phyloP scores from a whole-genome alignment of 2,797 vertebrate species.

The Diplodus puntazzo region DNA sequence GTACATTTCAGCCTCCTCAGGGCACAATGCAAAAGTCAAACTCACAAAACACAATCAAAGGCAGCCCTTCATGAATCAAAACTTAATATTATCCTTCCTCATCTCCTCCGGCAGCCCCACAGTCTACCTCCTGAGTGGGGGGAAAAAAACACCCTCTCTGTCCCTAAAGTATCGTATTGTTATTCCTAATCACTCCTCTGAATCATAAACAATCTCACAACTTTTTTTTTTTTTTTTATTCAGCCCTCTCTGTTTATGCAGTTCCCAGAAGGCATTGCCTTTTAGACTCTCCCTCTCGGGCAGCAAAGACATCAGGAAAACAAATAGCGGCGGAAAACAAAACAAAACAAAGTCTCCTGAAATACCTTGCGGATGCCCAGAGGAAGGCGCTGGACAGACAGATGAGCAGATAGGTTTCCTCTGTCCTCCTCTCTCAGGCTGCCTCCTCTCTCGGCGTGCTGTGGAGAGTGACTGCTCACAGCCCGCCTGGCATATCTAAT shows the following conservation, averaged over 20 bases:
- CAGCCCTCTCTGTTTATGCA: slow-evolving; percentile 78
- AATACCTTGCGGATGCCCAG: slow-evolving; percentile 99
- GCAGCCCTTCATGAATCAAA: slow-evolving; percentile 48
- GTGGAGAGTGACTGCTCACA: slow-evolving; percentile 98
- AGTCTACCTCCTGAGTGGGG: slow-evolving; percentile 46
- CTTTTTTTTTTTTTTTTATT: slow-evolving; percentile 79
- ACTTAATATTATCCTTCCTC: slow-evolving; percentile 57
- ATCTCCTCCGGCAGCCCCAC: slow-evolving; percentile 49
- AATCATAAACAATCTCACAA: slow-evolving; percentile 84
- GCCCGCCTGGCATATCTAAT: slow-evolving; percentile 99
- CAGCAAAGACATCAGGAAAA: slow-evolving; percentile 82
- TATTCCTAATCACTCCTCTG: slow-evolving; percentile 80
- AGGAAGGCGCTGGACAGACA: slow-evolving; percentile 97
- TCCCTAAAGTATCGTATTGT: slow-evolving; percentile 81
- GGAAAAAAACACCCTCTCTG: slow-evolving; percentile 31
- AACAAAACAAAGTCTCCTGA: slow-evolving; percentile 90
- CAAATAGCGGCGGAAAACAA: slow-evolving; percentile 87
- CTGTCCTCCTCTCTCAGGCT: slow-evolving; percentile 96
- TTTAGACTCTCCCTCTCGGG: slow-evolving; percentile 83
- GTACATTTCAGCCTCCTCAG: slow-evolving; percentile 7
- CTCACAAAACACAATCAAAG: slow-evolving; percentile 47
- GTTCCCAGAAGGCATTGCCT: slow-evolving; percentile 95
- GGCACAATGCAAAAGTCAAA: slow-evolving; percentile 52
- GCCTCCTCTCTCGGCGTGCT: slow-evolving; percentile 97
- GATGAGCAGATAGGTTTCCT: slow-evolving; percentile 97